Base-by-base conservation (phyloP, 2,888 invertebrate genomes). In the Stomorhina lunata region DNA sequence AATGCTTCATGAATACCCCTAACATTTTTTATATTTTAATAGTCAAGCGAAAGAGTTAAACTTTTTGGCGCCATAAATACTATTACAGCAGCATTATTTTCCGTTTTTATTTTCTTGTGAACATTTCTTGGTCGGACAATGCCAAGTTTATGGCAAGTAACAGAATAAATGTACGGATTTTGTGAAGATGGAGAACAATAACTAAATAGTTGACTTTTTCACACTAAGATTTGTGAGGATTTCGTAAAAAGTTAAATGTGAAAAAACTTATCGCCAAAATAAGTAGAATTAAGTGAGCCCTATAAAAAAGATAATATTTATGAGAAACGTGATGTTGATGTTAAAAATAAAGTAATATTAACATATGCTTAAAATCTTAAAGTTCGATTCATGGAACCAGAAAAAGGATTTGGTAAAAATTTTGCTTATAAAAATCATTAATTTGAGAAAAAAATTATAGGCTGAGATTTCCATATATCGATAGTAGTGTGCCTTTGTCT, bases 11-110 rank as follows among this genome's bases (percentile, higher is more conserved):
- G 40, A 53, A 53, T 50, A 48, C 29, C 32, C 27, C 53, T 4
- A 29, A 45, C 48, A 10, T 65, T 4, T 40, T 17, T 20, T 55
- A 37, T 29, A 6, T 45, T 6, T 17, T 12, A 50, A 20, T 17
- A 50, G 37, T 27, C 40, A 43, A 69, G 43, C 45, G 59, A 82
- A 82, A 79, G 82, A 82, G 82, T 82, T 82, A 71, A 79, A 82
- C 66, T 79, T 76, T 71, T 82, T 82, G 82, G 79, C 82, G 82
- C 82, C 82, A 61, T 71, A 76, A 76, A 76, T 55, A 69, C 69
- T 66, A 71, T 71, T 20, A 71, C 50, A 81, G 53, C 53, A 69
- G 50, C 43, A 66, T 76, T 81, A 55, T 78, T 63, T 69, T 65
- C 15, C 17, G 10, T n/a, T 29, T 37, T 48, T 55, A 45, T 75